Base-by-base conservation (phyloP, 2,888 invertebrate species). In the Atrina japonica region DNA sequence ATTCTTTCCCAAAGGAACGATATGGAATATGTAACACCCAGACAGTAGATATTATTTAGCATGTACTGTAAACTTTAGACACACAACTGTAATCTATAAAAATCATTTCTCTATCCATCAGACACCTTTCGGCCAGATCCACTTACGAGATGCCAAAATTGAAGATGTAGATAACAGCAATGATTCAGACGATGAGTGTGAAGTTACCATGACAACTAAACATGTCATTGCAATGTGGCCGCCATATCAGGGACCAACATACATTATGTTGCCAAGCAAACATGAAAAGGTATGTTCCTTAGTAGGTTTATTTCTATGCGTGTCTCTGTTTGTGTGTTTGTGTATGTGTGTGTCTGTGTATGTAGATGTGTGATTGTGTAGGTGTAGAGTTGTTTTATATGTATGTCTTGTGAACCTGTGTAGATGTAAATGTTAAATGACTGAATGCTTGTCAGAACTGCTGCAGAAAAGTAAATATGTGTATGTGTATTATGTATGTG, bases 41-140 rank as follows among this genome's bases (percentile, higher is more conserved):
- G n/a, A n/a, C n/a, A 56, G 9, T 11, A 21, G 14, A 9, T 30
- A 0, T 27, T 9, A 25, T 23, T n/a, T 29, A 29, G 9, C 49
- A 49, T 43, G 21, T 49, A 49, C 18, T 14, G 14, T 21, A 18
- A 6, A 49, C n/a, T 29, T 1, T 30, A 2, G 18, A 29, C 53
- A 29, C 27, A 53, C 9, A 27, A 3, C 18, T 21, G 3, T 23
- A 23, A 5, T 40, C 45, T 43, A 43, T 3, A 43, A n/a, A n/a
- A n/a, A n/a, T 23, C 11, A 14, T 61, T 16, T 49, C 30, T 21
- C 40, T 35, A 29, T 23, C 43, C 41, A 73, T 88, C 90, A 97
- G 97, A 96, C 96, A 90, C 97, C 98, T 0, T 93, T 95, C 45
- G 97, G 98, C 0, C 98, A 98, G 92, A 96, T 98, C 80, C 97